Evolutionary conservation across 2,888 invertebrate genomes (phyloP).

Genomic region (Oscheius sp.): DNA sequence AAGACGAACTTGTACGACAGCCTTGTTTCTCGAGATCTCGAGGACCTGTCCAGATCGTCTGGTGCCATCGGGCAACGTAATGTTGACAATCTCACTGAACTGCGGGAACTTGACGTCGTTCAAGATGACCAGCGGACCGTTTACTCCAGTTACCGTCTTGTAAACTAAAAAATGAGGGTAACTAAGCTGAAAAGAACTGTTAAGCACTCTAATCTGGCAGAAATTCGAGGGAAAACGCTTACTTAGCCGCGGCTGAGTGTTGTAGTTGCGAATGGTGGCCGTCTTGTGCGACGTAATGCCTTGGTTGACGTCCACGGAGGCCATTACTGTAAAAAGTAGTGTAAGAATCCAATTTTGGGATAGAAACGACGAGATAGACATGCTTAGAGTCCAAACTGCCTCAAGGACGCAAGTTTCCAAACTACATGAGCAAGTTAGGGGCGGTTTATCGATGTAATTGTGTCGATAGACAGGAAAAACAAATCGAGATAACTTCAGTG

Average conservation of each 20-base stretch:
- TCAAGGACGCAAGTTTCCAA: too few relatives aligned
- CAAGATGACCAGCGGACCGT: constrained; percentile 97
- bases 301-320: constrained; percentile 71
- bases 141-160: constrained; percentile 98
- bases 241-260: constrained; percentile 96
- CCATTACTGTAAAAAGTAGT: constrained; percentile 37
- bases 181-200: too few relatives aligned
- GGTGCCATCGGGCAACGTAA: constrained; percentile 94
- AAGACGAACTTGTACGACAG: constrained; percentile 85
- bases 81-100: constrained; percentile 96
- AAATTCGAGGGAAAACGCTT: constrained; percentile 73
- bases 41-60: constrained; percentile 92
- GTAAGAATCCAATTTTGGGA: too few relatives aligned
- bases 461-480: too few relatives aligned
- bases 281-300: constrained; percentile 71
- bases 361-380: too few relatives aligned
- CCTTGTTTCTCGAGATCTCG: constrained; percentile 97
- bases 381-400: too few relatives aligned
- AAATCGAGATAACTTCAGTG: too few relatives aligned
- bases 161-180: constrained; percentile 82
- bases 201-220: too few relatives aligned
- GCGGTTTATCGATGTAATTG: too few relatives aligned
- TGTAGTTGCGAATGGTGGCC: constrained; percentile 85
- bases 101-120: constrained; percentile 99
- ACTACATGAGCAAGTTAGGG: too few relatives aligned